Base-by-base conservation (phyloP, 1,140 invertebrate species). In the Gonatopus flavifemur region DNA sequence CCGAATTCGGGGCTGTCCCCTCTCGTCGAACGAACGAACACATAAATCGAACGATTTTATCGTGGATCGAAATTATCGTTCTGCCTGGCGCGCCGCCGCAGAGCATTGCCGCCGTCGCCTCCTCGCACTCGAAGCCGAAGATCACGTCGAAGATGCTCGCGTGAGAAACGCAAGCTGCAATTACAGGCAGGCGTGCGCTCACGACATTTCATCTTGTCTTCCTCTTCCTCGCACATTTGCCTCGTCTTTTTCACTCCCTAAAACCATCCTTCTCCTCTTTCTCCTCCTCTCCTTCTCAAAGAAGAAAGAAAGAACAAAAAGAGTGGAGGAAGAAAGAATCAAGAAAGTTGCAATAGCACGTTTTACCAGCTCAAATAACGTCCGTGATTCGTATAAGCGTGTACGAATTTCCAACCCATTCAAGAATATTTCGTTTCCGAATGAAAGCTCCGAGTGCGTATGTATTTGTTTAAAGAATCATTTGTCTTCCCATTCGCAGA, bases 111-210 rank as follows among this genome's bases (percentile, higher is more conserved):
- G n/a, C n/a, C 38, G 22, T 35, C 24, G 39, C 36, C 51, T 45
- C 36, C 51, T 45, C 47, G 45, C 43, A 49, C n/a, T n/a, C 39
- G 39, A 35, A 47, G 47, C 41, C 42, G 52, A 55, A 55, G 47
- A 60, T 60, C 58, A 45, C 57, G 47, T 55, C 43, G 47, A 55
- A 59, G 58, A 55, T 59, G 13, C 52, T 60, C 36, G 57, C 58
- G 52, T 60, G 58, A 60, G 58, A 60, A 60, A 60, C 57, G 58
- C 58, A 59, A 60, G 55, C 57, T 60, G 58, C 57, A 60, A 60
- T 60, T 60, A 60, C 48, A 57, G 40, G 52, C 49, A 35, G 47
- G 47, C 52, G 39, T 55, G 52, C 49, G 58, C 58, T 38, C 58
- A 55, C 51, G 58, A 59, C 58, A 59, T 59, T 60, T 60, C 48